Evolutionary conservation across 2,888 invertebrate genomes (phyloP).

Genomic region (Eledona agricola): DNA sequence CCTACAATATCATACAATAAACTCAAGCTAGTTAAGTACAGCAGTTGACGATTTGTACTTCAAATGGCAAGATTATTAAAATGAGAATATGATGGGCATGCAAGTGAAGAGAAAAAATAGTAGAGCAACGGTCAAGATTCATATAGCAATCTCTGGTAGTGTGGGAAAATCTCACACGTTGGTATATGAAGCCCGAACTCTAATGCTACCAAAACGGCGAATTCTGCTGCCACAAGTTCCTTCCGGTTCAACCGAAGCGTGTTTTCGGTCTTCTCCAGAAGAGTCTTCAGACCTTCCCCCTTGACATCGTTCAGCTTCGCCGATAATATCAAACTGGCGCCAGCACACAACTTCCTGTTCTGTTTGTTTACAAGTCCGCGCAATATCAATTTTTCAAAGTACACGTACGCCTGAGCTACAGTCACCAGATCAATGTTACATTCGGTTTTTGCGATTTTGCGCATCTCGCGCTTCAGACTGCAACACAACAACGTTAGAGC

Average conservation of each 20-base stretch:
- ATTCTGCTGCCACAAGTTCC: constrained; percentile 90
- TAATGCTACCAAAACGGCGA: constrained; percentile 92
- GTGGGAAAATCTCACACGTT: constrained; percentile 90
- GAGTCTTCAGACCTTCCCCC: constrained; percentile 83
- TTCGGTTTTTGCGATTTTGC: constrained; percentile 88
- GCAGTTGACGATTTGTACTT: constrained; percentile 25
- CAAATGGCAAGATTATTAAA: constrained; percentile 35
- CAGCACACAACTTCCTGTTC: constrained; percentile 95
- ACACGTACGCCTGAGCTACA: constrained; percentile 97
- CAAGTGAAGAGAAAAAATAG: constrained; percentile 9
- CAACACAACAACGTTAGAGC: constrained; percentile 42
- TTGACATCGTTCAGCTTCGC: constrained; percentile 98
- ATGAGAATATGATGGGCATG: constrained; percentile 27
- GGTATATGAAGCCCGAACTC: constrained; percentile 95
- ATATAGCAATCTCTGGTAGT: constrained; percentile 92
- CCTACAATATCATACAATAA: constrained; percentile 7
- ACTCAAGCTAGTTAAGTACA: constrained; percentile 19
- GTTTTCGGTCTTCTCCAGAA: constrained; percentile 94
- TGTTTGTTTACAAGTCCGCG: constrained; percentile 92
- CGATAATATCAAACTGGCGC: constrained; percentile 91
- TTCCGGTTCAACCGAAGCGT: constrained; percentile 90
- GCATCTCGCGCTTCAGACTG: constrained; percentile 96
- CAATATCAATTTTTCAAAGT: constrained; percentile 95
- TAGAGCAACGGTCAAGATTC: constrained; percentile 76
- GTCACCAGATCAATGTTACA: constrained; percentile 86